Base-by-base conservation (phyloP, 2,797 vertebrate genomes). In the Neopelma chrysocephalum region DNA sequence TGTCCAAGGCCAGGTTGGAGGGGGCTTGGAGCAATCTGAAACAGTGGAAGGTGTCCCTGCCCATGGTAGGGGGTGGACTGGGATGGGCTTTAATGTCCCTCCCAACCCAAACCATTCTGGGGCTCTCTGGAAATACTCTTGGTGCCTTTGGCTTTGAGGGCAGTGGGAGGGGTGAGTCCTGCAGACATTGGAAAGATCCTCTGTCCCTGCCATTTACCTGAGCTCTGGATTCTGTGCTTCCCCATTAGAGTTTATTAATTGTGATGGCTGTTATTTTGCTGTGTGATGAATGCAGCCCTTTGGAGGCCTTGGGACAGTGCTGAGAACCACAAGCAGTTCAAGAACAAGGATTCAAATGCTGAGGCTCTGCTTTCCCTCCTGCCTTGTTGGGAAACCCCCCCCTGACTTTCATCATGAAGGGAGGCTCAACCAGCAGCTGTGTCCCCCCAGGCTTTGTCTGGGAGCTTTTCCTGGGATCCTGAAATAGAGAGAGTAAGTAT, bases 181-280 rank as follows among this genome's bases (percentile, higher is more conserved):
- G 75, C 12, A 43, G 60, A 27, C 3, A 8, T 6, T 60, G 10
- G 64, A 68, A 91, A 84, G 27, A 32, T 91, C 38, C 53, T 70
- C 69, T 64, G 60, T 57, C 60, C 48, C 71, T 36, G 68, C 7
- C 69, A 60, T 70, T 92, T 72, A 94, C 94, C 94, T 93, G 89
- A 0, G 25, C 79, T 96, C 95, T 96, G 95, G 89, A n/a, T 96
- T 94, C 76, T 96, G 89, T 97, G 91, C 3, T 3, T 61, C 76
- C 57, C 79, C 53, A 83, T 96, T 96, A 96, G 82, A 32, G 84
- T 48, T 96, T 53, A 97, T 96, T 87, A 27, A 81, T 89, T 38
- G 18, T 94, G 95, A 95, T 88, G 76, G 87, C 94, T 89, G 62
- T 88, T 93, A 71, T 73, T 94, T 82, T 51, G 20, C 6, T 32